Conservation (phyloP, 2,113 vertebrate species). For the Labeo catla region DNA sequence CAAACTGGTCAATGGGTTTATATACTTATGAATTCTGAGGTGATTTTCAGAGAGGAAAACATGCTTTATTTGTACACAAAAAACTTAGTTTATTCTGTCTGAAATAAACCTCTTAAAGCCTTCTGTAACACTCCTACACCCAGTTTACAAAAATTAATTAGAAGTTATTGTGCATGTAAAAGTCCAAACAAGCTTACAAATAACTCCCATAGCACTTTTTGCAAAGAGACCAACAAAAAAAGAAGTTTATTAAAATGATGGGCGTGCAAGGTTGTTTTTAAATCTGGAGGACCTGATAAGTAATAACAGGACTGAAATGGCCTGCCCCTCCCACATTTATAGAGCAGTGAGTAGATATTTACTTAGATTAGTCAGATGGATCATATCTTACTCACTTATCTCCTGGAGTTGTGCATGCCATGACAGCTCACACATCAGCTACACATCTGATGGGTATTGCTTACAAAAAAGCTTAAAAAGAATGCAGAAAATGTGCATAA, state of each 20-base stretch:
- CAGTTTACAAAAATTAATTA: background rate
- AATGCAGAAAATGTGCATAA: slow-evolving; percentile 31
- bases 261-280: slow-evolving; percentile 1
- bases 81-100: background rate
- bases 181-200: background rate
- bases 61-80: background rate
- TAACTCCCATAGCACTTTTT: background rate
- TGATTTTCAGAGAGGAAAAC: background rate
- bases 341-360: background rate
- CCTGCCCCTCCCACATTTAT: slow-evolving; percentile 2
- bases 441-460: background rate
- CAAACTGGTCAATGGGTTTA: background rate
- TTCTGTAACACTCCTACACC: background rate
- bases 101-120: slow-evolving; percentile 7
- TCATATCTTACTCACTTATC: slow-evolving; percentile 7
- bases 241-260: background rate
- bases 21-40: background rate
- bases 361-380: background rate
- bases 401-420: background rate
- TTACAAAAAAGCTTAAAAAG: background rate
- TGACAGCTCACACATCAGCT: slow-evolving; percentile 26
- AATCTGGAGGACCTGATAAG: background rate
- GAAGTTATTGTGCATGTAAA: background rate
- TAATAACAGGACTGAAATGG: background rate
- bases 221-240: background rate